Percentiles rank a stretch among this genome's conserved stretches.
These are phyloP conservation scores for Helicoverpa armigera DNA, from an alignment of 1,140 invertebrate species.

Conservation along the genomic window DNA sequence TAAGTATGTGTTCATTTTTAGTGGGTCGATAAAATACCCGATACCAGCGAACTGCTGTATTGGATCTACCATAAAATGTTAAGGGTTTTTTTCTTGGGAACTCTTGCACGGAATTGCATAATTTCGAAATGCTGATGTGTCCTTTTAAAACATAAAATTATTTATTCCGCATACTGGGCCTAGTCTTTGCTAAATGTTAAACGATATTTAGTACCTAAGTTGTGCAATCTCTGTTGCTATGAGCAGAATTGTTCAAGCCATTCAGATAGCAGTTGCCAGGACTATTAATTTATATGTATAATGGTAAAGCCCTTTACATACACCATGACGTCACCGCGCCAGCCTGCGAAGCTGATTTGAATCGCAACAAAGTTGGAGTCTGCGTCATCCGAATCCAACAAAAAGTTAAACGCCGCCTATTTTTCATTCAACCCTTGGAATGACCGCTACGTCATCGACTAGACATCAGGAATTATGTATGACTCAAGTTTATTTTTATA, in stretches of 20 bases:
- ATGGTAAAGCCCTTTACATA: not conserved
- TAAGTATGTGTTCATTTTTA: no score
- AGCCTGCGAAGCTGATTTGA: constrained; percentile 32
- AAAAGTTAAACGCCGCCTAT: constrained; percentile 56
- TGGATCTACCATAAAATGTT: no score
- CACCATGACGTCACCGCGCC: constrained; percentile 38
- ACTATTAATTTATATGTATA: not conserved
- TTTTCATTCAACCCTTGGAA: constrained; percentile 71
- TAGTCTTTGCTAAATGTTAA: no score
- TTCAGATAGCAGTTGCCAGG: not conserved
- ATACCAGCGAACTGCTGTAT: no score
- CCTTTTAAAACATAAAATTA: no score
- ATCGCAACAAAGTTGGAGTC: constrained; percentile 48
- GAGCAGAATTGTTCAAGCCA: not conserved
- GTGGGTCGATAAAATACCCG: no score
- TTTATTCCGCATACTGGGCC: no score
- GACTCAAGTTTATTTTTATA: constrained; percentile 65
- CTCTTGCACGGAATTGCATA: no score
- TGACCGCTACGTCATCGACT: constrained; percentile 60
- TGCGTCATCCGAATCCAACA: constrained; percentile 54
- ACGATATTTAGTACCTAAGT: not conserved
- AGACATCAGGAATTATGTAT: constrained; percentile 59
- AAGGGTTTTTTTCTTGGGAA: no score
- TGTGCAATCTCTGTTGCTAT: not conserved
- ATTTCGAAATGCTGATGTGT: no score